Conservation (phyloP, 2,113 vertebrate genomes). For the Sphaerodactylus townsendi region DNA sequence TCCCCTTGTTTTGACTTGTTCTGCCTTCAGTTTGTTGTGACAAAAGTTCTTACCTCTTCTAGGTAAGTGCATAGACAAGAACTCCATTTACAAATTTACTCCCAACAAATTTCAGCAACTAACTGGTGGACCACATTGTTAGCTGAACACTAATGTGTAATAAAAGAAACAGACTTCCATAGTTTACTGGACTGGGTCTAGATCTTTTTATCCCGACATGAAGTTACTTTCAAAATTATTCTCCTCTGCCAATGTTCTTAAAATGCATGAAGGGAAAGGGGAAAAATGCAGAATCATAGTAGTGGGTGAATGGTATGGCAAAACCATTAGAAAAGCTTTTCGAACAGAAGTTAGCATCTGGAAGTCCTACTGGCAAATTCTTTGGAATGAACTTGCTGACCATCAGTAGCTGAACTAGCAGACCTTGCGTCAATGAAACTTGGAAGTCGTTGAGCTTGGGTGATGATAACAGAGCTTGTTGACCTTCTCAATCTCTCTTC, state of each 20-base stretch:
- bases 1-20: not conserved
- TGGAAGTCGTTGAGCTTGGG: not conserved
- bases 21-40: not conserved
- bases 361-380: not conserved
- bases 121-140: not conserved
- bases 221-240: not conserved
- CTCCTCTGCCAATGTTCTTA: not conserved
- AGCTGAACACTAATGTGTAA: not conserved
- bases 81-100: not conserved
- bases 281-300: not conserved
- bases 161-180: not conserved
- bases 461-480: not conserved
- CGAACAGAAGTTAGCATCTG: not conserved
- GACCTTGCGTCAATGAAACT: too few relatives aligned
- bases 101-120: not conserved
- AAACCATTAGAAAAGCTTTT: not conserved
- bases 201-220: not conserved
- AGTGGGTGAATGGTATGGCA: not conserved
- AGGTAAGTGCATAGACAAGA: not conserved
- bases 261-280: not conserved
- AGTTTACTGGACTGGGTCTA: not conserved
- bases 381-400: too few relatives aligned
- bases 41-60: not conserved
- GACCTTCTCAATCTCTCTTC: not conserved
- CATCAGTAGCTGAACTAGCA: not conserved